Base-by-base conservation (phyloP, 2,888 invertebrate species). In the Latrodectus hesperus region DNA sequence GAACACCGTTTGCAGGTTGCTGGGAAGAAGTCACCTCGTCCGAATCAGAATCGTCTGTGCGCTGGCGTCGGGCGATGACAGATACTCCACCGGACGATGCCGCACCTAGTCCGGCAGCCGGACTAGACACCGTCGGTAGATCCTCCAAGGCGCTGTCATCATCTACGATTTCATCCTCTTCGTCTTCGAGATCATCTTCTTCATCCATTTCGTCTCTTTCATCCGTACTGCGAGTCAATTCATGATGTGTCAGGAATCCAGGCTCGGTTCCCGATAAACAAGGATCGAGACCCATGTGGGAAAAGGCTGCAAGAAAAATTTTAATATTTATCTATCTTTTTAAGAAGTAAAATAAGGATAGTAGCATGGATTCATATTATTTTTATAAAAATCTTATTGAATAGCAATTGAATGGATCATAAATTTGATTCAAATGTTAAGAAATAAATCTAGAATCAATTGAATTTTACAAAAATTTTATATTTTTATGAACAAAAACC, bases 141-240 rank as follows among this genome's bases (percentile, higher is more conserved):
- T 64, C 68, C n/a, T 77, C 77, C 10, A 76, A 26, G n/a, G 77
- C 79, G 26, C 76, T 67, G 72, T 89, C 91, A 53, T 90, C 90
- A 52, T 90, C 91, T 84, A 81, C 91, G 65, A 83, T 91, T 90
- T 75, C 78, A 55, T 81, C 81, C 11, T 87, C 87, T 1, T 82
- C 82, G n/a, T 88, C 92, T 93, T 92, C 92, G 91, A 91, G 90
- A 12, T 89, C 90, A 91, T 93, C 89, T 9, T 84, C 76, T 6
- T 84, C 17, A 26, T 89, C 72, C n/a, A 49, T 78, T 74, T 67
- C 80, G 67, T 76, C 76, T 10, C 76, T 17, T 8, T 78, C 84
- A 65, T 81, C 85, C 0, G 86, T 77, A 49, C 81, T 81, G 9
- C 86, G 72, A 10, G 86, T 87, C n/a, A 87, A 55, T 9, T 86